These are phyloP conservation scores for Hippopotamyrus pictus DNA, from an alignment of 2,797 vertebrate species.

Conservation along the genomic window DNA sequence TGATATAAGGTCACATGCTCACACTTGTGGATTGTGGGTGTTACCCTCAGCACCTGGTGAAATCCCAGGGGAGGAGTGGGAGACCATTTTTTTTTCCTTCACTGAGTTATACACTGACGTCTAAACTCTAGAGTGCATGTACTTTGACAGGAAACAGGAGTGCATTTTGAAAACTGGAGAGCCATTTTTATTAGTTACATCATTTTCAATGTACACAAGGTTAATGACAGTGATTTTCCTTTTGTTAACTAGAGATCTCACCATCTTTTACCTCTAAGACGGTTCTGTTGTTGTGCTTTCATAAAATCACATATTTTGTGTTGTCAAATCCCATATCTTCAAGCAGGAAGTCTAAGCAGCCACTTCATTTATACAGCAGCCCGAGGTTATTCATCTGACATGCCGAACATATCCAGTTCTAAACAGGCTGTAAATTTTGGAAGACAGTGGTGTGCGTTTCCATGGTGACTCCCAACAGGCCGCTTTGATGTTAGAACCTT, in stretches of 20 bases:
- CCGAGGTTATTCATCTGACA: not conserved
- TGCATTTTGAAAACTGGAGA: not conserved
- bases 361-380: not conserved
- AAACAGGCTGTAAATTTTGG: not conserved
- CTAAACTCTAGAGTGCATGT: not conserved
- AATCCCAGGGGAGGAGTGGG: not conserved
- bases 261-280: not conserved
- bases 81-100: not conserved
- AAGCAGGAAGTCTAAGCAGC: not conserved
- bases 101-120: not conserved
- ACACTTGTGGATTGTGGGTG: not conserved
- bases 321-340: not conserved
- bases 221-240: not conserved
- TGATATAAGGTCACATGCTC: not conserved
- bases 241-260: not conserved
- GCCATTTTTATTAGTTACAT: not conserved
- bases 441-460: not conserved
- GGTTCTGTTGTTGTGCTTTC: not conserved
- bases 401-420: not conserved
- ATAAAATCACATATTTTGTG: not conserved
- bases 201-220: not conserved
- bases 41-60: not conserved
- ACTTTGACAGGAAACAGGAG: not conserved
- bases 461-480: constrained; percentile 8
- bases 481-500: not conserved